Base-by-base conservation (phyloP, 2,888 invertebrate species). In the Acleris sparsana region DNA sequence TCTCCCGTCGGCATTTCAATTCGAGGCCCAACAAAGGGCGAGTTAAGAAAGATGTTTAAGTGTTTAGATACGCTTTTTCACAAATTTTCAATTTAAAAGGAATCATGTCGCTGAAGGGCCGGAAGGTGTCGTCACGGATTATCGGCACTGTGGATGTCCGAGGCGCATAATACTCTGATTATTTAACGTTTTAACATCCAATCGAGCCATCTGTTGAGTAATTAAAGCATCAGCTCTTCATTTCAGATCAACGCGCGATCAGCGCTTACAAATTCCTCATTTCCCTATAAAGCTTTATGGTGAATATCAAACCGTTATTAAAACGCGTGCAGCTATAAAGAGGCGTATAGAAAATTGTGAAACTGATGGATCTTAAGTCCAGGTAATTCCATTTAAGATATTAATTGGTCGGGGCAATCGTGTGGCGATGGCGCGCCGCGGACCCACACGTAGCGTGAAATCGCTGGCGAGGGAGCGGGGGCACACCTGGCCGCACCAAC, bases 31-130 rank as follows among this genome's bases (percentile, higher is more conserved):
- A 92, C 92, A 92, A 92, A 89, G 83, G 87, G 70, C 81, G 82
- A 83, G 89, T 89, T 91, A 91, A 90, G 92, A 91, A 91, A 89
- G 91, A 91, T 90, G 90, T 92, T 92, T 92, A 91, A 91, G 88
- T 87, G 84, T 91, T 92, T 92, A 90, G 92, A 81, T 87, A 90
- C 92, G 92, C 87, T 92, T 92, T 92, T 92, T 91, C 86, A 87
- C 84, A 84, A 89, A 83, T 88, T 89, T 89, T 90, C 89, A 88
- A 90, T 91, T 88, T 89, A 86, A 89, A 90, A 86, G 79, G 83
- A 87, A 86, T 88, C 89, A 87, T 88, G 88, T 86, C 81, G 80
- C 78, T 85, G 86, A 87, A 85, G 88, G 84, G 83, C 91, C 92
- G 92, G 92, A 92, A 92, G 92, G 90, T 91, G 89, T 90, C 87